phyloP scores from a whole-genome alignment of 2,888 invertebrate species.

The Melanophora roralis region DNA sequence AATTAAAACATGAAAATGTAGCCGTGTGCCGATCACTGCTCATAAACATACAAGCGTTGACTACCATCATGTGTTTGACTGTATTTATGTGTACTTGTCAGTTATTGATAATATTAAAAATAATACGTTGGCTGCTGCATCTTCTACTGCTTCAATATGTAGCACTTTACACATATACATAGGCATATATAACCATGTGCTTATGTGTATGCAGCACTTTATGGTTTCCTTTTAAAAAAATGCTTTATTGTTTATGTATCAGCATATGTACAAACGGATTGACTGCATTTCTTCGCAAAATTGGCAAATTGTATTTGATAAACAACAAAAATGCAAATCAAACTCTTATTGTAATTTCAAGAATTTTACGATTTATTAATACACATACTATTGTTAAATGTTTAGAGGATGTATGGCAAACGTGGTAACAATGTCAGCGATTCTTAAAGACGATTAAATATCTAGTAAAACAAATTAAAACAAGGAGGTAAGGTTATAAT shows the following conservation, averaged over 20 bases:
- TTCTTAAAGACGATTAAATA: too few relatives aligned
- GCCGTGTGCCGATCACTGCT: too few relatives aligned
- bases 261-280: slow-evolving; percentile 29
- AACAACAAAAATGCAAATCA: slow-evolving; percentile 62
- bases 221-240: slow-evolving; percentile 27
- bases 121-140: slow-evolving; percentile 23
- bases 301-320: slow-evolving; percentile 63
- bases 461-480: too few relatives aligned
- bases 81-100: slow-evolving; percentile 53
- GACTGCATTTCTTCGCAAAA: slow-evolving; percentile 60
- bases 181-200: neutral
- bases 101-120: slow-evolving; percentile 58
- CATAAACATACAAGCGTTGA: too few relatives aligned
- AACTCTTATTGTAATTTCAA: slow-evolving; percentile 62
- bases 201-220: neutral
- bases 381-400: neutral
- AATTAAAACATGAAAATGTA: too few relatives aligned
- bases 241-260: neutral
- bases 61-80: neutral
- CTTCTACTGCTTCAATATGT: slow-evolving; percentile 22
- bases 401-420: too few relatives aligned
- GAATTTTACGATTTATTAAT: slow-evolving; percentile 61
- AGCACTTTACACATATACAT: neutral
- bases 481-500: too few relatives aligned
- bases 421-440: too few relatives aligned